Conservation (phyloP, 2,888 invertebrate genomes). For the Chaitophorus viminalis region DNA sequence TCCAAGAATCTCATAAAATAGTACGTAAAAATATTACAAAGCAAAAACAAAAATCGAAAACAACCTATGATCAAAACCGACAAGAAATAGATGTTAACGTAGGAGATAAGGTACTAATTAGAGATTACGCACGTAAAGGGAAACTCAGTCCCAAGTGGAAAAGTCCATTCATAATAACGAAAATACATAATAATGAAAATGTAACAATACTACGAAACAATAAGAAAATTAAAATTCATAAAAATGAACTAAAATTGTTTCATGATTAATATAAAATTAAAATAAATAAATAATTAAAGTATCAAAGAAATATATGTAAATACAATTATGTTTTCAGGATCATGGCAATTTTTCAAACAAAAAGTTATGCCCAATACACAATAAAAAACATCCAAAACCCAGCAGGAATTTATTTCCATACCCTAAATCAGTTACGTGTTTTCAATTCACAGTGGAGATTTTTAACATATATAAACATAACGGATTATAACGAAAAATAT, state of each 20-base stretch:
- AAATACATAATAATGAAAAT: background rate
- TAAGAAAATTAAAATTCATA: background rate
- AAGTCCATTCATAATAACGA: background rate
- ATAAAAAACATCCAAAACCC: no score
- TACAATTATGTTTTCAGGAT: background rate
- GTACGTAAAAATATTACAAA: background rate
- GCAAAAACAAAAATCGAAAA: background rate
- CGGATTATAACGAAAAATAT: background rate
- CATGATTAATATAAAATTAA: background rate
- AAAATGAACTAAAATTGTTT: background rate
- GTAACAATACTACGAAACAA: background rate
- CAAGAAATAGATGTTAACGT: no score
- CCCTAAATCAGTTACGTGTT: no score
- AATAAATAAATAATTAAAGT: background rate
- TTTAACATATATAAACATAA: background rate
- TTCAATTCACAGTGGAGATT: no score
- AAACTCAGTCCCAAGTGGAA: background rate
- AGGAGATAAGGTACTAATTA: background rate
- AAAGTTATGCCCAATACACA: no score
- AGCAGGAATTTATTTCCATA: no score
- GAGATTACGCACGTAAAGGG: background rate
- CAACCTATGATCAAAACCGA: no score
- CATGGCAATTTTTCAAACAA: background rate
- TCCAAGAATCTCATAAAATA: background rate
- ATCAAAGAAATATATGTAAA: background rate